These are phyloP conservation scores for Heterotis niloticus DNA, from an alignment of 2,113 vertebrate genomes.

Conservation along the genomic window DNA sequence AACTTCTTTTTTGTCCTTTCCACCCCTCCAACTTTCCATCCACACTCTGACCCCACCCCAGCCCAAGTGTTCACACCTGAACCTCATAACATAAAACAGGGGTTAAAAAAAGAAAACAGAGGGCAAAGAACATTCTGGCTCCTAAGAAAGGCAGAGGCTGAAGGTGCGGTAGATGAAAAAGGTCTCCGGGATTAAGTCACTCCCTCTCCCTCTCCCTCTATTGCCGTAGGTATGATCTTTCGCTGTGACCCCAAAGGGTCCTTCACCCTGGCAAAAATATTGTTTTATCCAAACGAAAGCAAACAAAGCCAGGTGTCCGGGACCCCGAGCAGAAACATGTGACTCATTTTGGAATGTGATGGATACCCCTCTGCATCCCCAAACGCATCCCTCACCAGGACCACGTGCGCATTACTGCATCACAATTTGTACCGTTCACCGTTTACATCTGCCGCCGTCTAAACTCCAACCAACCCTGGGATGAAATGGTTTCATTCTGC, in stretches of 20 bases:
- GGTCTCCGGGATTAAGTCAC: slow-evolving; percentile 30
- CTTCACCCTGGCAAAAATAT: slow-evolving; percentile 20
- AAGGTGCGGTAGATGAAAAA: slow-evolving; percentile 26
- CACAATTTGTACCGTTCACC: neutral
- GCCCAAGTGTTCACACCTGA: slow-evolving; percentile 17
- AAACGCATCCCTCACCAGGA: neutral
- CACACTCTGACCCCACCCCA: neutral
- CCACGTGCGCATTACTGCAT: neutral
- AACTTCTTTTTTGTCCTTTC: neutral
- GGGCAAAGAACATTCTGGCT: neutral
- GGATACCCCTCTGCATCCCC: neutral
- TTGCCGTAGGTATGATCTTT: slow-evolving; percentile 21
- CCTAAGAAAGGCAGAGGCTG: slow-evolving; percentile 23
- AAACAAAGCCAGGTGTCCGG: slow-evolving; percentile 17
- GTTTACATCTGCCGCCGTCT: neutral
- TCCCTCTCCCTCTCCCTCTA: slow-evolving; percentile 9
- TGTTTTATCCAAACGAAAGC: slow-evolving; percentile 8
- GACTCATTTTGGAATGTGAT: slow-evolving; percentile 12
- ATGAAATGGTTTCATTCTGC: neutral
- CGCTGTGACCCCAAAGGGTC: slow-evolving; percentile 12
- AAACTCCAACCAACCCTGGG: neutral
- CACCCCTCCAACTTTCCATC: neutral
- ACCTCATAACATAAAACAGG: slow-evolving; percentile 16
- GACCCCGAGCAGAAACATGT: slow-evolving; percentile 10
- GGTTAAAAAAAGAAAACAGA: neutral